Evolutionary conservation across 2,113 vertebrate species (phyloP).

Genomic region (Hyperoodon ampullatus): DNA sequence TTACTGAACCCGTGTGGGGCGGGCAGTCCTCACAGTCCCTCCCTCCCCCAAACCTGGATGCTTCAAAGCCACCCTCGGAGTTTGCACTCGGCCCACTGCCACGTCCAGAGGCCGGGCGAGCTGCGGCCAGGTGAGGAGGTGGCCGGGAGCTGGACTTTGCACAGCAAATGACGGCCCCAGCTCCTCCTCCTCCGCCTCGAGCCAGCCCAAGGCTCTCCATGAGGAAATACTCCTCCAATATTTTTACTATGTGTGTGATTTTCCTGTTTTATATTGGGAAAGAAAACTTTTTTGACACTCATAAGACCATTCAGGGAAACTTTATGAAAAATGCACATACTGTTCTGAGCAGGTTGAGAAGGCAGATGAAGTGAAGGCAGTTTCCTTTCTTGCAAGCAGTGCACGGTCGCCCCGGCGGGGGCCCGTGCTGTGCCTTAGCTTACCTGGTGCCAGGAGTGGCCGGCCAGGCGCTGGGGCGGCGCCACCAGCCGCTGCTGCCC

Average conservation of each 20-base stretch:
- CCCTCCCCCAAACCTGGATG: neutral
- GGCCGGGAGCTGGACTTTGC: neutral
- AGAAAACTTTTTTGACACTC: slow-evolving; percentile 80
- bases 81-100: neutral
- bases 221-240: slow-evolving; percentile 44
- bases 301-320: slow-evolving; percentile 87
- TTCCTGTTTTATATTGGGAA: slow-evolving; percentile 82
- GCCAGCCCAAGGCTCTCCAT: slow-evolving; percentile 38
- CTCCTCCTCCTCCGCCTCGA: neutral
- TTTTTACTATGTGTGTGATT: slow-evolving; percentile 79
- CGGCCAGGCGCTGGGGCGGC: neutral
- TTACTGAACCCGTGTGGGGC: neutral
- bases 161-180: neutral
- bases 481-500: neutral
- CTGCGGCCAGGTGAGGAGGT: neutral
- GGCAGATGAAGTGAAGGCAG: slow-evolving; percentile 71
- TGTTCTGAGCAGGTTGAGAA: slow-evolving; percentile 74
- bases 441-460: slow-evolving; percentile 77
- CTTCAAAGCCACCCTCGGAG: neutral
- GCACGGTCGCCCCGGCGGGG: slow-evolving; percentile 68
- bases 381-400: slow-evolving; percentile 73
- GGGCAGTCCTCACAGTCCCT: neutral
- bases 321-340: slow-evolving; percentile 74
- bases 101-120: neutral
- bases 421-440: slow-evolving; percentile 87